Evolutionary conservation across 2,888 invertebrate genomes (phyloP), one percentile per base, ranked within the genome.

Genomic region (Odontomyia ornata): DNA sequence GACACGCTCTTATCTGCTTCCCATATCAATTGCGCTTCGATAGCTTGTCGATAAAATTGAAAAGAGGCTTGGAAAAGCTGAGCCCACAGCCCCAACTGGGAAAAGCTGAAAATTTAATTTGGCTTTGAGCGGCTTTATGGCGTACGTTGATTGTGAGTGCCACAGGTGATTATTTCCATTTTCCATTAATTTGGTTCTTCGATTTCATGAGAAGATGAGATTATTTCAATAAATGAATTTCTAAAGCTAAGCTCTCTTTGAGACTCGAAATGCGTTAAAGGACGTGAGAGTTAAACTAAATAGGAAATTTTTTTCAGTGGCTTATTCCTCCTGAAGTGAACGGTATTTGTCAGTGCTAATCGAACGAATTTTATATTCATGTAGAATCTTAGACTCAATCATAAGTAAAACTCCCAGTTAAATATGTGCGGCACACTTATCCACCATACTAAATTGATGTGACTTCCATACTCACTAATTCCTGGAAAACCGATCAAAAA

Each of bases 161-260:
- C 69, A 69, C 69, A 69, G 69, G 69, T 69, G 69, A 69, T 69
- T 69, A n/a, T 23, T 18, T 69, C 69, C 21, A 47, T 69, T 69
- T 69, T 69, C 69, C 46, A 69, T 46, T 69, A 69, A 69, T 69
- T 69, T 69, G 4, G 9, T 69, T 69, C 69, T 25, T 46, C 46
- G 47, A 13, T n/a, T 18, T 52, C 52, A 47, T 25, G 15, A 65
- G 30, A 25, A 47, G 23, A 25, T 47, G 46, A 30, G 64, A 64
- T 64, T 64, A 64, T 30, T 64, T 64, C 11, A 64, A 28, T 64
- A 30, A 30, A 64, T 13, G 64, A n/a, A 11, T 64, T 64, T 15
- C 21, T 15, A 7, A 25, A 21, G 23, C 23, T 25, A 23, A 21
- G 52, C 52, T 18, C 52, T 36, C 9, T 36, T 9, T 9, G 36